Conservation (phyloP, 2,113 vertebrate genomes). For the Sarotherodon lohbergeri region DNA sequence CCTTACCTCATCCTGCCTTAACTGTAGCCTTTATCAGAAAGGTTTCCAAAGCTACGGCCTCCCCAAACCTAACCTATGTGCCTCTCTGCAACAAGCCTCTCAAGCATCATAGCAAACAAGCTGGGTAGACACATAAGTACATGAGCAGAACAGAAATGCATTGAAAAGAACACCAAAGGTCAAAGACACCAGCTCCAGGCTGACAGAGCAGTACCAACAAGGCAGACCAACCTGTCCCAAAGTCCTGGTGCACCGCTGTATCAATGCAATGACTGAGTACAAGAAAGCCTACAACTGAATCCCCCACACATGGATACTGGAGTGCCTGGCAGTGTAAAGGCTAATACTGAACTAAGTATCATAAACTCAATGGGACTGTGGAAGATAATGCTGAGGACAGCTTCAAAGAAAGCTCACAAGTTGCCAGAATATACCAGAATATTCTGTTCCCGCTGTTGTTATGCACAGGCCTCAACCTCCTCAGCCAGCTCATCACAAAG, state of each 20-base stretch:
- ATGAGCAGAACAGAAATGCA: background rate
- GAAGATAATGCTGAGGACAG: background rate
- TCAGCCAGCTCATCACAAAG: background rate
- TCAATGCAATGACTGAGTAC: background rate
- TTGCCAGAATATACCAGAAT: background rate
- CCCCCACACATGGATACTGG: background rate
- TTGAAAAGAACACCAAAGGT: background rate
- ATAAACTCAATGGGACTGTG: background rate
- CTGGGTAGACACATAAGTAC: background rate
- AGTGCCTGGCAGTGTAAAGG: background rate
- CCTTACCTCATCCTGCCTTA: background rate
- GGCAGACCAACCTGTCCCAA: background rate
- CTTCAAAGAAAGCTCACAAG: background rate
- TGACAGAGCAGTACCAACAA: fast-evolving
- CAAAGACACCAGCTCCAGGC: background rate
- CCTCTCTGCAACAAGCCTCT: background rate
- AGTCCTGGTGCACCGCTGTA: background rate
- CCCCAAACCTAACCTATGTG: background rate
- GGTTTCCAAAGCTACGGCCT: background rate
- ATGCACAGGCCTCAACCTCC: background rate
- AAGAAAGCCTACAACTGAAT: background rate
- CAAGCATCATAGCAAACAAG: background rate
- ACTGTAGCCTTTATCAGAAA: background rate
- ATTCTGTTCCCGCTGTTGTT: background rate
- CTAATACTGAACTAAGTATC: background rate